phyloP scores from a whole-genome alignment of 2,888 invertebrate species.

The Temnothorax unifasciatus region DNA sequence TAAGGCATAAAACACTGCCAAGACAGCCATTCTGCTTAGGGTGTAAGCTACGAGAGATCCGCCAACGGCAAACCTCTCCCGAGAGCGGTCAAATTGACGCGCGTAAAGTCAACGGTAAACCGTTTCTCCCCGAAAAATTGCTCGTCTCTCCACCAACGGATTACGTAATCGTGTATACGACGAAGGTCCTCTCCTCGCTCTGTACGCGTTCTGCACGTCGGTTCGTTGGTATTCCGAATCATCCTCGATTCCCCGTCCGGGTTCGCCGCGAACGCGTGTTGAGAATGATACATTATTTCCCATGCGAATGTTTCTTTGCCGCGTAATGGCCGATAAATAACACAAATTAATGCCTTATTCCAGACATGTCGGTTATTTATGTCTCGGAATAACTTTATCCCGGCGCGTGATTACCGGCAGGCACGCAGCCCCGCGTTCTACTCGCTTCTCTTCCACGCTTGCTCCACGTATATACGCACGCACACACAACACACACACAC shows the following conservation, averaged over 20 bases:
- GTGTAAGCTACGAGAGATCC: not conserved
- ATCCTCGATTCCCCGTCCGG: conserved; percentile 79
- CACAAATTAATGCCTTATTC: conserved; percentile 86
- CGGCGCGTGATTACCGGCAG: conserved; percentile 85
- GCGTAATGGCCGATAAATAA: conserved; percentile 86
- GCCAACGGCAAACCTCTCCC: not conserved
- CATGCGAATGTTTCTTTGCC: conserved; percentile 85
- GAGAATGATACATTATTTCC: conserved; percentile 86
- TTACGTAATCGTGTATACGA: conserved; percentile 26
- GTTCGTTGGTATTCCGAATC: conserved; percentile 83
- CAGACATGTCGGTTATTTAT: conserved; percentile 85
- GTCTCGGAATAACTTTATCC: conserved; percentile 86
- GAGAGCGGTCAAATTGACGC: not conserved
- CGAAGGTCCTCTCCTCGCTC: conserved; percentile 11
- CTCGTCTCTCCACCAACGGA: not conserved
- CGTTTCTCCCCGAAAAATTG: not conserved
- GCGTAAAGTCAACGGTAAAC: not conserved
- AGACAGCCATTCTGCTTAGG: too few species aligned
- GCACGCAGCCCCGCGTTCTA: conserved; percentile 82
- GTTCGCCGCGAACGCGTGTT: conserved; percentile 82
- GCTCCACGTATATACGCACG: not conserved
- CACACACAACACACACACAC: not conserved
- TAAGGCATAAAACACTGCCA: too few species aligned
- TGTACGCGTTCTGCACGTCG: conserved; percentile 56
- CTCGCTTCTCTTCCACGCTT: conserved; percentile 33